Conservation (phyloP, 2,797 vertebrate species). For the Myripristis murdjan region DNA sequence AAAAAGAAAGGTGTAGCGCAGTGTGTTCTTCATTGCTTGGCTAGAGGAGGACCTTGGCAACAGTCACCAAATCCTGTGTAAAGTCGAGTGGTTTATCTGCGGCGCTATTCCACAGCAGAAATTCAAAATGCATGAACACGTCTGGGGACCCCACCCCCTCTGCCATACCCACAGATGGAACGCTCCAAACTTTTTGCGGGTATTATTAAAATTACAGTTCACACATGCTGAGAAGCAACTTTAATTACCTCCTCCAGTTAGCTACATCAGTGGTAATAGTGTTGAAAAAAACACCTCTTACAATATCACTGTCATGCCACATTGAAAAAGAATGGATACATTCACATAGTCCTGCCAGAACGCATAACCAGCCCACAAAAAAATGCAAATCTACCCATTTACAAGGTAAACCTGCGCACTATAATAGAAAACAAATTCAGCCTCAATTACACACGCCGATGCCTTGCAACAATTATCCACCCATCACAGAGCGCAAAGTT, state of each 20-base stretch:
- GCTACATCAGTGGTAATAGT: neutral
- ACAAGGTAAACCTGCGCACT: slow-evolving; percentile 61
- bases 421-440: slow-evolving; percentile 53
- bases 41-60: slow-evolving; percentile 41
- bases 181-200: neutral
- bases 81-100: neutral
- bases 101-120: neutral
- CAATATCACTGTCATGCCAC: neutral
- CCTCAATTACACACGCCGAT: slow-evolving; percentile 70
- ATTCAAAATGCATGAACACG: neutral
- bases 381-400: slow-evolving; percentile 57
- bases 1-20: slow-evolving; percentile 53
- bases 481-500: slow-evolving; percentile 64
- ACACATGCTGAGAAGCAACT: neutral
- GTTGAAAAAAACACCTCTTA: slow-evolving; percentile 4
- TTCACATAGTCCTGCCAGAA: slow-evolving; percentile 16
- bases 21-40: slow-evolving; percentile 45
- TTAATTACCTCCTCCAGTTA: slow-evolving; percentile 45
- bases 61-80: slow-evolving; percentile 1
- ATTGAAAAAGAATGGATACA: slow-evolving; percentile 17
- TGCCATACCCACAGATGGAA: neutral
- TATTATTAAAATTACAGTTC: neutral
- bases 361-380: slow-evolving; percentile 12
- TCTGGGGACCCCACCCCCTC: no score
- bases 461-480: slow-evolving; percentile 69